These are phyloP conservation scores for Leptonema lineaticorne DNA, from an alignment of 1,140 invertebrate genomes.

Conservation along the genomic window DNA sequence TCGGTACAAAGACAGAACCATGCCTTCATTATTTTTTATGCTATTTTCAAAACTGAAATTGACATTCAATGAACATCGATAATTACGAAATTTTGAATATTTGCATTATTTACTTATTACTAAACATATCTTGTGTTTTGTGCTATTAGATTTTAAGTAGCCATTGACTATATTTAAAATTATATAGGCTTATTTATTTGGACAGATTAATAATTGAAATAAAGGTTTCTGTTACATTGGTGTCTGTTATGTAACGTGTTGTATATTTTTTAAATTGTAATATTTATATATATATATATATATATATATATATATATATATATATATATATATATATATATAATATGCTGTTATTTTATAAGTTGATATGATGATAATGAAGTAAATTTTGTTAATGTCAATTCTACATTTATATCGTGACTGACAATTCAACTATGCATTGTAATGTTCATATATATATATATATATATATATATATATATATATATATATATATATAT, in stretches of 20 bases:
- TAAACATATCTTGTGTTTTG: conserved; percentile 41
- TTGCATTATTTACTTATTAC: neutral
- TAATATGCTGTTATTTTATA: neutral
- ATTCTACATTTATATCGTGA: too few species aligned
- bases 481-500: too few species aligned
- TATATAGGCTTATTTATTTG: conserved; percentile 3
- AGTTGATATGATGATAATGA: too few species aligned
- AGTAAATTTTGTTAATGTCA: too few species aligned
- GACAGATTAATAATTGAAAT: conserved; percentile 2
- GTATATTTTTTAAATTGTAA: conserved; percentile 14
- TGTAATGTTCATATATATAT: too few species aligned
- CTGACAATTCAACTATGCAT: too few species aligned
- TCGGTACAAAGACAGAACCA: neutral
- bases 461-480: too few species aligned
- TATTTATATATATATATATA: conserved; percentile 18
- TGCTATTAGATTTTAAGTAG: conserved; percentile 40
- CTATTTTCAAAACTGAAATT: too few species aligned
- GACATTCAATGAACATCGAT: neutral
- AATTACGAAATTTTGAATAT: neutral
- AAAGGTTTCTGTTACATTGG: conserved; percentile 9
- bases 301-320: too few species aligned
- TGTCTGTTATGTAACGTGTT: conserved; percentile 12
- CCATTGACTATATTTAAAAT: conserved; percentile 12
- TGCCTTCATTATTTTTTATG: neutral
- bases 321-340: too few species aligned